Conservation (phyloP, 2,113 vertebrate genomes). For the Diglossa brunneiventris region DNA sequence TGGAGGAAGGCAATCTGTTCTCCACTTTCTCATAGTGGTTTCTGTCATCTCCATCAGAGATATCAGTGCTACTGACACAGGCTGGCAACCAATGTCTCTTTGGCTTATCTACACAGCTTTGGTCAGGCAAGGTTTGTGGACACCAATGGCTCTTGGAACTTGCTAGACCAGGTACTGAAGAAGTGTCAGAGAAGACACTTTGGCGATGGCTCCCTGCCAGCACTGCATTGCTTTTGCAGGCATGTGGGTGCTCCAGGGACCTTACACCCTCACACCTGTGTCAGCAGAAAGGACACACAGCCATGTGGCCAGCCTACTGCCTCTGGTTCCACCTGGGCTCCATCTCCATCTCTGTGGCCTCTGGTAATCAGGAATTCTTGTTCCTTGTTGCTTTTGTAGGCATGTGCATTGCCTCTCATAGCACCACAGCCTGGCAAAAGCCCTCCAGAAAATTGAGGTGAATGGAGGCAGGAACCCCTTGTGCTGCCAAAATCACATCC, state of each 20-base stretch:
- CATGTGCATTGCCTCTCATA: neutral
- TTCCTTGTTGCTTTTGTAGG: neutral
- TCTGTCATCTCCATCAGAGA: neutral
- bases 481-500: neutral
- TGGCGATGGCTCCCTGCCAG: neutral
- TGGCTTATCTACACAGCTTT: neutral
- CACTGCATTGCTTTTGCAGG: neutral
- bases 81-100: neutral
- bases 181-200: neutral
- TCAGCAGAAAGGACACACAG: neutral
- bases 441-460: neutral
- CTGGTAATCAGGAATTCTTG: neutral
- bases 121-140: neutral
- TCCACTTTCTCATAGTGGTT: neutral
- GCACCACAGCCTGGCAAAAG: neutral
- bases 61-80: neutral
- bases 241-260: neutral
- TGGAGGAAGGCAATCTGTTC: neutral
- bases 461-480: neutral
- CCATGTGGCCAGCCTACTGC: neutral
- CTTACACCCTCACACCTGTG: fast-evolving
- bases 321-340: neutral
- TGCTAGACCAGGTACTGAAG: neutral
- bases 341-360: neutral
- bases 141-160: neutral